Base-by-base conservation (phyloP, 2,797 vertebrate genomes). In the Zonotrichia albicollis region DNA sequence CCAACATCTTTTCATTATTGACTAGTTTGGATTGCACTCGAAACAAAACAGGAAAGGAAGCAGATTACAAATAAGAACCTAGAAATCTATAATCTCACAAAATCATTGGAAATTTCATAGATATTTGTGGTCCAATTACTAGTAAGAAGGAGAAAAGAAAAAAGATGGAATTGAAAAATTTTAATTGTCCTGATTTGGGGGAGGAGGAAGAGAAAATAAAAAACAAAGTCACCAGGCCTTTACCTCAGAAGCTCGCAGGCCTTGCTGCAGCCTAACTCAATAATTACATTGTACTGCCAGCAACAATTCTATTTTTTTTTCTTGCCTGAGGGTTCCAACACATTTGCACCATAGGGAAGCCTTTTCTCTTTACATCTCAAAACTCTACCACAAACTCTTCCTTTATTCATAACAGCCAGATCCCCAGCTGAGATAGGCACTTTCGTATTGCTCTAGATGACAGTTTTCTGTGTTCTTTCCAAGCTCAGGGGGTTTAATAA, bases 401-500 rank as follows among this genome's bases (percentile, higher is more conserved):
- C 98, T 98, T 98, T 98, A 98, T 98, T 98, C 98, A 98, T 98
- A 98, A 98, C 98, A 98, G 98, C 84, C 95, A 98, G 98, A 97
- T 98, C 97, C 98, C 98, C 98, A 98, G 98, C 98, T 98, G 98
- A 98, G 98, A 98, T 96, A 98, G 98, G 98, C 98, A 98, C 98
- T 98, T 98, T 98, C 92, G 96, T 98, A 97, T 97, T 97, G 98
- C 98, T 97, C 96, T 97, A 96, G 97, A 98, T 98, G 98, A 98
- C 98, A 98, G 98, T 98, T 98, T 98, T 98, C 98, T 98, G 98
- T 98, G 98, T 98, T 98, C 97, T 98, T 98, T 98, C 98, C 98
- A 98, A 98, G 98, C 97, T 98, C 98, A 98, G 98, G 98, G 98
- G 98, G 98, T 98, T 98, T 99, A 99, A 99, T 99, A 99, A 99